Conservation (phyloP, 2,888 invertebrate species). For the Cosmia pyralina region DNA sequence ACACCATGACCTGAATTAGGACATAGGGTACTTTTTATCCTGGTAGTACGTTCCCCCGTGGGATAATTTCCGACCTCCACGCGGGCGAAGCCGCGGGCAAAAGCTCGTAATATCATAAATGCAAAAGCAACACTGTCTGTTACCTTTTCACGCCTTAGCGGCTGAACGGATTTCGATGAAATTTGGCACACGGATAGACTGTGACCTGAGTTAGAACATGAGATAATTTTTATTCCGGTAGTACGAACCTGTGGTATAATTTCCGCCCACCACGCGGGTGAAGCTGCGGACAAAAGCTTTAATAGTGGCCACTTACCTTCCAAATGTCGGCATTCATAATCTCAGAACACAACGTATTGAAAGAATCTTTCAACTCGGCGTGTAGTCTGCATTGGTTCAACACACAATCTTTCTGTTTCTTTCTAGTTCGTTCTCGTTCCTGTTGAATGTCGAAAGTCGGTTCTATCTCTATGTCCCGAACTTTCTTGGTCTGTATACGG, state of each 20-base stretch:
- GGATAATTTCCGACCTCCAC: too few relatives aligned
- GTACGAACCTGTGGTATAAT: not conserved
- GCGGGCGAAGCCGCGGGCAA: too few relatives aligned
- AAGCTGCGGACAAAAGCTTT: too few relatives aligned
- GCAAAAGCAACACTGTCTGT: too few relatives aligned
- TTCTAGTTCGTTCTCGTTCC: slow-evolving; percentile 69
- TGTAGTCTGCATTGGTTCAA: slow-evolving; percentile 77
- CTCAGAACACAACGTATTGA: slow-evolving; percentile 71
- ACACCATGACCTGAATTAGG: too few relatives aligned
- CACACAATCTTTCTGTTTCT: slow-evolving; percentile 74
- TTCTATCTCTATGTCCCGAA: slow-evolving; percentile 77
- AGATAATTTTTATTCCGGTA: not conserved
- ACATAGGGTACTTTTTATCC: too few relatives aligned
- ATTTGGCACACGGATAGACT: too few relatives aligned
- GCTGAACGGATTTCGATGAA: too few relatives aligned
- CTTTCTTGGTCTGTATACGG: slow-evolving; percentile 77
- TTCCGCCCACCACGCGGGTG: not conserved
- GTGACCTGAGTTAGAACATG: too few relatives aligned
- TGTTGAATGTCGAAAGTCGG: slow-evolving; percentile 76
- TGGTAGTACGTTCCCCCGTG: too few relatives aligned
- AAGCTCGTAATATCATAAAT: too few relatives aligned
- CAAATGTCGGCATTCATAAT: slow-evolving; percentile 74
- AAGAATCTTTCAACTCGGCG: slow-evolving; percentile 65
- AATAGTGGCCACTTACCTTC: slow-evolving; percentile 70
- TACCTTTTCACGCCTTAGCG: too few relatives aligned